A percentile compares a stretch with the other conserved stretches of the same genome.
phyloP scores from a whole-genome alignment of 2,888 invertebrate species.

The Cataglyphis rosenhaueri region DNA sequence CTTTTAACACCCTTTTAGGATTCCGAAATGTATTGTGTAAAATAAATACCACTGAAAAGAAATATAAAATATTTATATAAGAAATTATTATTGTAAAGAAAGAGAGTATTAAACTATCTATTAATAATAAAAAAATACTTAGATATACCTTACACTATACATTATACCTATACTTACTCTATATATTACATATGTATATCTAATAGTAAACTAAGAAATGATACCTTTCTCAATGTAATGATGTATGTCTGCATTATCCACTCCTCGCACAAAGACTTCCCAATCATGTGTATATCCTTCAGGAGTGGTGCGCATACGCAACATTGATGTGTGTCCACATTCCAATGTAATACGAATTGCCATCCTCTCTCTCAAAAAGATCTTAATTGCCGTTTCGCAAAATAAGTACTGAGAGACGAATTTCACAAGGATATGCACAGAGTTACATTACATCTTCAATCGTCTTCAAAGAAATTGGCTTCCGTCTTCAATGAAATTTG shows the following conservation, averaged over 20 bases:
- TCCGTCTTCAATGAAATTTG: not conserved
- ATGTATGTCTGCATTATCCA: constrained; percentile 94
- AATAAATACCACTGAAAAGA: constrained; percentile 90
- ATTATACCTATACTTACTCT: too few relatives aligned
- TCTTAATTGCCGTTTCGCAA: constrained; percentile 56
- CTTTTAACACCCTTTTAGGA: constrained; percentile 95
- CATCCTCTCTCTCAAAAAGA: constrained; percentile 85
- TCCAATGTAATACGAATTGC: constrained; percentile 94
- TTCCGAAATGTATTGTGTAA: constrained; percentile 97
- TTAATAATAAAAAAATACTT: not conserved
- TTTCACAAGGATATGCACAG: constrained; percentile 41
- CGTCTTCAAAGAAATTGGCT: constrained; percentile 41
- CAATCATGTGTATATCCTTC: constrained; percentile 99
- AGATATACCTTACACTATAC: too few relatives aligned
- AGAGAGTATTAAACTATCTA: not conserved
- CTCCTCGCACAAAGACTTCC: constrained; percentile 97
- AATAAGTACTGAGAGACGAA: constrained; percentile 48
- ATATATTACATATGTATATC: too few relatives aligned
- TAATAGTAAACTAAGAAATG: not conserved
- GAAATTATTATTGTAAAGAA: not conserved
- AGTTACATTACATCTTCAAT: constrained; percentile 66
- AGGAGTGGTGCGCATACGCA: constrained; percentile 92
- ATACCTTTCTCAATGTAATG: constrained; percentile 94
- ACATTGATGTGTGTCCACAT: constrained; percentile 95
- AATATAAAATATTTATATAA: not conserved